Conservation (phyloP, 2,113 vertebrate species). For the Pica pica region DNA sequence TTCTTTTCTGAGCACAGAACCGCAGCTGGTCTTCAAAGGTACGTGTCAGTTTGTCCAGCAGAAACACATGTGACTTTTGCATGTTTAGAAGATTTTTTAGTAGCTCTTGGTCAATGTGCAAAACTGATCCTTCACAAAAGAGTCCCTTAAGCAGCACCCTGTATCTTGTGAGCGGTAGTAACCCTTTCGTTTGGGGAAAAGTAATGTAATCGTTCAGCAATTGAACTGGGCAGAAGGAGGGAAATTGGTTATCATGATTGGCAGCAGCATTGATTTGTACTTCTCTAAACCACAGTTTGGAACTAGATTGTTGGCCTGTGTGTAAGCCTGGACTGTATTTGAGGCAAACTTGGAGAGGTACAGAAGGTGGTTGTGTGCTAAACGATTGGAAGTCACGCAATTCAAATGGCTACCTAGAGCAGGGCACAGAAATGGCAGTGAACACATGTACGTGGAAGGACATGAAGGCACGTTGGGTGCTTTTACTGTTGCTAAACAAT, state of each 20-base stretch:
- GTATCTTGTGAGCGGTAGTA: neutral
- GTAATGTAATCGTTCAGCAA: neutral
- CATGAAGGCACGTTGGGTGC: neutral
- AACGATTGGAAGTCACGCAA: neutral
- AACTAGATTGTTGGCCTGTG: constrained; percentile 5
- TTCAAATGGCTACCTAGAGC: neutral
- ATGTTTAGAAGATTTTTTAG: neutral
- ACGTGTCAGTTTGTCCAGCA: neutral
- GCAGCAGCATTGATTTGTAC: neutral
- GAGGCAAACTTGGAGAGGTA: neutral
- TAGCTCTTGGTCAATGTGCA: neutral
- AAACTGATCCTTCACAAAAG: neutral
- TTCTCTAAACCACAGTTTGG: constrained; percentile 1
- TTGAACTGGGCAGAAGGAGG: neutral
- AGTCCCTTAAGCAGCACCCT: neutral
- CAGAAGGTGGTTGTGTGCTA: neutral
- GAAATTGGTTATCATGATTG: neutral
- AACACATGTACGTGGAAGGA: neutral
- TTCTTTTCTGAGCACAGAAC: neutral
- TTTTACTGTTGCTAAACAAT: neutral
- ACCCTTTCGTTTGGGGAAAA: neutral
- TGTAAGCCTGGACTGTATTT: neutral
- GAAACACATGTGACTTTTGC: neutral
- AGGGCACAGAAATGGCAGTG: neutral
- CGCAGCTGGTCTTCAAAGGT: neutral